Conservation (phyloP, 2,888 invertebrate genomes). For the Drosophila phalerata region DNA sequence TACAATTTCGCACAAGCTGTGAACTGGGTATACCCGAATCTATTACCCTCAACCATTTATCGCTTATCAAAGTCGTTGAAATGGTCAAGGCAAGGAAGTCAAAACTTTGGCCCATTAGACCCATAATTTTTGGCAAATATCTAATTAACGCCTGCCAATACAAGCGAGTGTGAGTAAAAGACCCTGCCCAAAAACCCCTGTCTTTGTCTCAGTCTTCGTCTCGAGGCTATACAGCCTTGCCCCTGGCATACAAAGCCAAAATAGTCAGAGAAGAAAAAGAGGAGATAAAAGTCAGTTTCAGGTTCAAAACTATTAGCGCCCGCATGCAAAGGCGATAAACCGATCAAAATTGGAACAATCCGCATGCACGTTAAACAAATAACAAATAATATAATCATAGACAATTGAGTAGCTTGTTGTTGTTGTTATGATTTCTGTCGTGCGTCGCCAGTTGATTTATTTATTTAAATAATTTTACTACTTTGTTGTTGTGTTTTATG, state of each 20-base stretch:
- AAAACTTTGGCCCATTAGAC: conserved; percentile 35
- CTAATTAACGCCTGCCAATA: conserved; percentile 51
- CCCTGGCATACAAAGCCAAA: conserved; percentile 63
- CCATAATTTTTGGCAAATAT: conserved; percentile 44
- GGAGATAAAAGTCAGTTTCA: conserved; percentile 34
- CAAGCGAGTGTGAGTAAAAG: conserved; percentile 2
- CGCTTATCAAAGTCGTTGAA: conserved; percentile 58
- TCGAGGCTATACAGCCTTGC: conserved; percentile 54
- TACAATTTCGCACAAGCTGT: background rate
- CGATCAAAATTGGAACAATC: conserved; percentile 77
- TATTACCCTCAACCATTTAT: conserved; percentile 23
- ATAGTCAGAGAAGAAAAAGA: background rate
- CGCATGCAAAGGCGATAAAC: conserved; percentile 70
- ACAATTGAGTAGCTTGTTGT: conserved; percentile 39
- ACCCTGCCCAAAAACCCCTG: conserved; percentile 40
- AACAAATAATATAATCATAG: conserved; percentile 52
- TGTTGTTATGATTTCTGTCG: conserved; percentile 18
- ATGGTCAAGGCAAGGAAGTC: conserved; percentile 54
- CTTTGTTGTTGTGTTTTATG: conserved; percentile 42
- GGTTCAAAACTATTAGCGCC: conserved; percentile 76
- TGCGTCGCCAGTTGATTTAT: conserved; percentile 33
- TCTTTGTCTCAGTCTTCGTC: background rate
- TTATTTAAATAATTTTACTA: conserved; percentile 10
- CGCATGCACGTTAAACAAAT: conserved; percentile 48
- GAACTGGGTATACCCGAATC: conserved; percentile 25